A percentile compares a stretch with the other conserved stretches of the same genome.
phyloP scores from a whole-genome alignment of 2,888 invertebrate species.

The Apeira syringaria region DNA sequence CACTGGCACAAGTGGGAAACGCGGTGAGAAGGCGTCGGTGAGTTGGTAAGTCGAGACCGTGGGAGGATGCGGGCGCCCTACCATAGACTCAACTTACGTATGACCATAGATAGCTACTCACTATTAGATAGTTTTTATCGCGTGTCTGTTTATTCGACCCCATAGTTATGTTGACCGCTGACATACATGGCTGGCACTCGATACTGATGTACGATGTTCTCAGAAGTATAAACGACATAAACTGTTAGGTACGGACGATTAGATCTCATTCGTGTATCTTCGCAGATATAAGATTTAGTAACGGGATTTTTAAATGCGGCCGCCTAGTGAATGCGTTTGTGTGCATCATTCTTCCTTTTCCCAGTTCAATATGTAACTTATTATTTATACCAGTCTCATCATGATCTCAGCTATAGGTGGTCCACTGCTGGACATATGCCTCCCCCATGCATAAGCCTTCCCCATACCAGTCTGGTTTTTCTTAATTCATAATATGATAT shows the following conservation, averaged over 20 bases:
- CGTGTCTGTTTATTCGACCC: conserved; percentile 4
- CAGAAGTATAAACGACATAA: not conserved
- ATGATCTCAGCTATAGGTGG: too few relatives aligned
- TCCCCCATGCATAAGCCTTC: too few relatives aligned
- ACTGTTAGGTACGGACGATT: not conserved
- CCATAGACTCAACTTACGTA: conserved; percentile 13
- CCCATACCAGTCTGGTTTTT: too few relatives aligned
- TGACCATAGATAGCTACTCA: conserved; percentile 13
- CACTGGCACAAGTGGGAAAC: conserved; percentile 49
- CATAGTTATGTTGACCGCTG: conserved; percentile 5
- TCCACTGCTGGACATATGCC: too few relatives aligned
- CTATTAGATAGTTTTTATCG: conserved; percentile 13
- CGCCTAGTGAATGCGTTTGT: too few relatives aligned
- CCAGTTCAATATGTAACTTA: too few relatives aligned
- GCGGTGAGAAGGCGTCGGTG: conserved; percentile 42
- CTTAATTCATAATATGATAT: too few relatives aligned
- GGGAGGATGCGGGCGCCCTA: conserved; percentile 64
- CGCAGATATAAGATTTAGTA: too few relatives aligned
- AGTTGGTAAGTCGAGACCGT: conserved; percentile 63
- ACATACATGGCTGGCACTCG: conserved; percentile 7
- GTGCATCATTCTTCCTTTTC: too few relatives aligned
- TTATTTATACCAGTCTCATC: too few relatives aligned
- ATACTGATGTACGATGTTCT: conserved; percentile 1
- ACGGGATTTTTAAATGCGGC: too few relatives aligned
- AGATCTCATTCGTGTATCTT: too few relatives aligned